phyloP scores from a whole-genome alignment of 1,140 invertebrate species.

The Nasonia vitripennis region DNA sequence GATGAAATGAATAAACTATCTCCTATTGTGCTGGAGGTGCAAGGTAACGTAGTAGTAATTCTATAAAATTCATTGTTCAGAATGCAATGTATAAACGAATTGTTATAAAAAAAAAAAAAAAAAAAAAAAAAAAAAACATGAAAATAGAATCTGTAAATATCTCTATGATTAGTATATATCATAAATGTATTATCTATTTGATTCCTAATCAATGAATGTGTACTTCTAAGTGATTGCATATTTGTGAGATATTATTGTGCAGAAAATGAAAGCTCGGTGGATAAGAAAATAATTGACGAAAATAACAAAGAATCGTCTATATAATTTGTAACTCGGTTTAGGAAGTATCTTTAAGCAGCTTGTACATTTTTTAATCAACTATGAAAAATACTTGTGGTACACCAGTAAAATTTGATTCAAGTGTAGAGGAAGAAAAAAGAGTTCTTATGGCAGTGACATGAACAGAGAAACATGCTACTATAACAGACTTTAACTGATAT shows the following conservation, averaged over 20 bases:
- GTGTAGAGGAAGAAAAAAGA: neutral
- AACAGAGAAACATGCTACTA: neutral
- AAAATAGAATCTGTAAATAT: conserved; percentile 51
- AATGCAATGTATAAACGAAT: conserved; percentile 37
- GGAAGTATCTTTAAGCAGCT: conserved; percentile 40
- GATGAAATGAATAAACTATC: conserved; percentile 31
- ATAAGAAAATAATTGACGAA: conserved; percentile 24
- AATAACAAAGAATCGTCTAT: conserved; percentile 34
- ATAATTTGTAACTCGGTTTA: conserved; percentile 41
- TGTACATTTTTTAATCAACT: conserved; percentile 43
- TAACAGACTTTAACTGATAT: neutral
- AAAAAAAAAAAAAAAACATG: conserved; percentile 33
- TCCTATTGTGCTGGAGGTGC: conserved; percentile 17
- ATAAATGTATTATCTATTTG: conserved; percentile 46
- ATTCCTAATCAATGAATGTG: conserved; percentile 26
- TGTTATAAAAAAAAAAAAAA: conserved; percentile 19
- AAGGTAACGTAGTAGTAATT: conserved; percentile 19
- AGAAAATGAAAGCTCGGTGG: conserved; percentile 23
- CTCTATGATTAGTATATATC: conserved; percentile 36
- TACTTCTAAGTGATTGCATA: conserved; percentile 8
- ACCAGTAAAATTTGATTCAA: conserved; percentile 16
- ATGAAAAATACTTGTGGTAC: conserved; percentile 1
- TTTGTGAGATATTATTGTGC: neutral
- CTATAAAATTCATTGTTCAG: conserved; percentile 42
- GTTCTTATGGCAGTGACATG: neutral